Conservation (phyloP, 2,888 invertebrate species). For the Nomada fabriciana region DNA sequence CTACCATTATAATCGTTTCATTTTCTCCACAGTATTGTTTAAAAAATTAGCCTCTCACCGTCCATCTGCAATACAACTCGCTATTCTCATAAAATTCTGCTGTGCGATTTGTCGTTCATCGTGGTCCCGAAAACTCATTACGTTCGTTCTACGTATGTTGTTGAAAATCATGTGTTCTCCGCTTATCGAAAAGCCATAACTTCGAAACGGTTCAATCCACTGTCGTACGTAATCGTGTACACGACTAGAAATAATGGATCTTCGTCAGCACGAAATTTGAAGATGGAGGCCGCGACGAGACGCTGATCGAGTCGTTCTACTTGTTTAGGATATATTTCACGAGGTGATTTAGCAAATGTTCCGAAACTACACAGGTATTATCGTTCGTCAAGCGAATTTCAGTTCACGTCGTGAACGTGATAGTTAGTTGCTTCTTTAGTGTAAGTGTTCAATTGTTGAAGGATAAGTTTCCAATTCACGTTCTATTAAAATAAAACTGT, state of each 20-base stretch:
- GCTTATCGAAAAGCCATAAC: conserved; percentile 51
- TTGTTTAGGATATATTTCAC: not conserved
- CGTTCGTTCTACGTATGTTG: conserved; percentile 24
- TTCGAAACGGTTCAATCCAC: conserved; percentile 27
- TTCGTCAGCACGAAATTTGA: not conserved
- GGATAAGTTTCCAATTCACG: too few species aligned
- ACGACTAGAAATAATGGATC: conserved; percentile 16
- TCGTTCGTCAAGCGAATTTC: not conserved
- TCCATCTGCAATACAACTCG: too few species aligned
- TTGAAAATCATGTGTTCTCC: conserved; percentile 16
- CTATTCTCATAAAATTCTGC: too few species aligned
- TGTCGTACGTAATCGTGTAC: conserved; percentile 1
- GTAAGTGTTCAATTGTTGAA: too few species aligned
- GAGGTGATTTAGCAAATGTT: not conserved
- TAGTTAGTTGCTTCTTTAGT: too few species aligned
- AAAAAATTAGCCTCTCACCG: too few species aligned
- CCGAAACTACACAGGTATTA: not conserved
- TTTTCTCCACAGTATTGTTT: too few species aligned
- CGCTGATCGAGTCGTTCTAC: not conserved
- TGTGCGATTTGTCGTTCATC: not conserved
- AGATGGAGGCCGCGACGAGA: not conserved
- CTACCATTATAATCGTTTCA: too few species aligned
- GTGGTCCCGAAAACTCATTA: not conserved
- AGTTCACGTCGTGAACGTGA: not conserved
- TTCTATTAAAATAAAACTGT: too few species aligned